These are phyloP conservation scores for Spea bombifrons DNA, from an alignment of 2,113 vertebrate genomes.

Conservation along the genomic window DNA sequence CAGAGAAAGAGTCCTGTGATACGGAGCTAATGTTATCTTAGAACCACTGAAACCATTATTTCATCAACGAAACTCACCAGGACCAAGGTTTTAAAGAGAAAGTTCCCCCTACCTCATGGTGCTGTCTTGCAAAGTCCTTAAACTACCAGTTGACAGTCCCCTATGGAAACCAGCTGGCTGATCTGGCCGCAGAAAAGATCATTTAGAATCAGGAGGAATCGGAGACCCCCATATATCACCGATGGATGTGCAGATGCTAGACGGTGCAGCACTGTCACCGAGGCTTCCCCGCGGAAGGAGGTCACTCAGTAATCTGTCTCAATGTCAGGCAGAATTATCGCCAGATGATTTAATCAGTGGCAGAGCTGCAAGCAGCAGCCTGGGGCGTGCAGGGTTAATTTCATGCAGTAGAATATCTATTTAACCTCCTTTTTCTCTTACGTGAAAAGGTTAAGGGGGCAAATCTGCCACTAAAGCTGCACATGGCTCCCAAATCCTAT, in stretches of 20 bases:
- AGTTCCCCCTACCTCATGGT: slow-evolving; percentile 32
- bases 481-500: no score
- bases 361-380: slow-evolving; percentile 17
- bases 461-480: no score
- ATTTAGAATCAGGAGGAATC: slow-evolving; percentile 29
- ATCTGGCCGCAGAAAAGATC: slow-evolving; percentile 8
- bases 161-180: not conserved
- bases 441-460: not conserved
- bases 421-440: not conserved
- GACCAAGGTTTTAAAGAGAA: no score
- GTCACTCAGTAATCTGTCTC: slow-evolving; percentile 62
- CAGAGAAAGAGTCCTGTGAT: no score
- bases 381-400: slow-evolving; percentile 45
- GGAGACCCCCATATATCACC: slow-evolving; percentile 15
- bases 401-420: not conserved
- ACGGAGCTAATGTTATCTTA: no score
- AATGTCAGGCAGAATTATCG: slow-evolving; percentile 64
- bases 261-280: slow-evolving; percentile 32
- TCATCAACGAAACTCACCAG: no score
- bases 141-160: not conserved
- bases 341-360: slow-evolving; percentile 57
- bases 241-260: slow-evolving; percentile 5
- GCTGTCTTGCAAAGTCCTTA: slow-evolving; percentile 22
- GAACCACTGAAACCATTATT: no score
- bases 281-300: slow-evolving; percentile 52